Percentiles rank a stretch among this genome's conserved stretches.
Conservation (phyloP, 2,797 vertebrate genomes). For the Pogoniulus pusillus region DNA sequence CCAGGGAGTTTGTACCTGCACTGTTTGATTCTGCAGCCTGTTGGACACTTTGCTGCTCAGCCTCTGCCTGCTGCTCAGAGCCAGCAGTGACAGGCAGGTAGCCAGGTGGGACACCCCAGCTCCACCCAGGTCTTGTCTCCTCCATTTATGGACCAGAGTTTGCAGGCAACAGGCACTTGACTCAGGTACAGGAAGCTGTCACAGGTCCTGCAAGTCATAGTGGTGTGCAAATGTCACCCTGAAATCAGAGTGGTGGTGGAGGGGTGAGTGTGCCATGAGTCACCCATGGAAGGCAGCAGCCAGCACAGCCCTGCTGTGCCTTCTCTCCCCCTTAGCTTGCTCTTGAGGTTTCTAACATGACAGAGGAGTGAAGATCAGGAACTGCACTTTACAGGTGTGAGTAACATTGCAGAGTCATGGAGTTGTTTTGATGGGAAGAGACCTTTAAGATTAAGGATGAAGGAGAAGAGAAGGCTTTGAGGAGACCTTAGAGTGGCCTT, state of each 20-base stretch:
- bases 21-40: background rate
- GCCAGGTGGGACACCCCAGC: background rate
- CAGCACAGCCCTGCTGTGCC: background rate
- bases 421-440: background rate
- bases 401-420: background rate
- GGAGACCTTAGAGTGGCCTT: too few species aligned
- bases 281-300: background rate
- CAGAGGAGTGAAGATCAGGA: background rate
- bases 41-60: background rate
- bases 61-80: background rate
- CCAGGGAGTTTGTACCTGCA: background rate
- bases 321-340: background rate
- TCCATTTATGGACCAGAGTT: background rate
- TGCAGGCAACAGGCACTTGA: background rate
- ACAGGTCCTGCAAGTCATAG: background rate
- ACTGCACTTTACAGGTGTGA: background rate
- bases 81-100: background rate
- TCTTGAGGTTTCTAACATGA: background rate
- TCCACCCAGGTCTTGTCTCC: background rate
- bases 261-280: slow-evolving; percentile 6
- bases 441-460: background rate
- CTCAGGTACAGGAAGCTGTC: background rate
- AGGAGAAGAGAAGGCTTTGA: too few species aligned
- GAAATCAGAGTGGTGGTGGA: background rate
- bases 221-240: background rate